Conservation (phyloP, 1,140 invertebrate genomes). For the Drosophila sproati region DNA sequence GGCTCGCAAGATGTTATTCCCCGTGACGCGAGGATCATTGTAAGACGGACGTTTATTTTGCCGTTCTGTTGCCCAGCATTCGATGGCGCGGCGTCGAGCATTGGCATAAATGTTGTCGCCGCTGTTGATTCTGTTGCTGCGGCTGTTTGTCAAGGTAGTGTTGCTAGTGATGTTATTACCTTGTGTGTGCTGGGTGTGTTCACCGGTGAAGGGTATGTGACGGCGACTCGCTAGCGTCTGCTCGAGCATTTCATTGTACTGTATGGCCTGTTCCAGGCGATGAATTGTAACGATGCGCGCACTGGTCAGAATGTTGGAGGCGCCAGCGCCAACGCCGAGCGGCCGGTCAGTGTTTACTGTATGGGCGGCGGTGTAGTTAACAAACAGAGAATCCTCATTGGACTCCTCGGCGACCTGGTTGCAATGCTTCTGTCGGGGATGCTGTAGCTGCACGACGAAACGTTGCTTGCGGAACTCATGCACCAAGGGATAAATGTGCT, state of each 20-base stretch:
- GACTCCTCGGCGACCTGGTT: constrained; percentile 32
- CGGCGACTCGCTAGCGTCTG: constrained; percentile 51
- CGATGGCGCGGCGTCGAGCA: constrained; percentile 71
- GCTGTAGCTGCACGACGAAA: constrained; percentile 88
- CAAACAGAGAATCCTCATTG: constrained; percentile 14
- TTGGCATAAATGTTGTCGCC: constrained; percentile 70
- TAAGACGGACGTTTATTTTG: constrained; percentile 72
- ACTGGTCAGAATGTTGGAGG: background rate
- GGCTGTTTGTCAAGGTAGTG: too few species aligned
- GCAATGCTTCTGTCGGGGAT: constrained; percentile 84
- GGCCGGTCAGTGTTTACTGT: constrained; percentile 5
- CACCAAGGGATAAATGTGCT: constrained; percentile 97
- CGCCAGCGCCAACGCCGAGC: background rate
- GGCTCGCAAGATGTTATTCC: constrained; percentile 1
- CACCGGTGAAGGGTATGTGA: constrained; percentile 44
- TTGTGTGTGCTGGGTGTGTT: background rate
- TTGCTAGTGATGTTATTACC: too few species aligned
- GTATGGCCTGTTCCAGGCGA: constrained; percentile 49
- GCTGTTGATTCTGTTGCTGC: background rate
- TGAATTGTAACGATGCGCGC: constrained; percentile 15
- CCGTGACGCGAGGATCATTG: constrained; percentile 49
- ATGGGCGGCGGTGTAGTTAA: constrained; percentile 22
- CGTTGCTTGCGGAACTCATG: constrained; percentile 95
- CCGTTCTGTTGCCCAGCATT: constrained; percentile 71
- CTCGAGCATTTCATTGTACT: constrained; percentile 27